Evolutionary conservation across 1,140 invertebrate species (phyloP), one percentile per base, ranked within the genome.

Genomic region (Calephelis nemesis): DNA sequence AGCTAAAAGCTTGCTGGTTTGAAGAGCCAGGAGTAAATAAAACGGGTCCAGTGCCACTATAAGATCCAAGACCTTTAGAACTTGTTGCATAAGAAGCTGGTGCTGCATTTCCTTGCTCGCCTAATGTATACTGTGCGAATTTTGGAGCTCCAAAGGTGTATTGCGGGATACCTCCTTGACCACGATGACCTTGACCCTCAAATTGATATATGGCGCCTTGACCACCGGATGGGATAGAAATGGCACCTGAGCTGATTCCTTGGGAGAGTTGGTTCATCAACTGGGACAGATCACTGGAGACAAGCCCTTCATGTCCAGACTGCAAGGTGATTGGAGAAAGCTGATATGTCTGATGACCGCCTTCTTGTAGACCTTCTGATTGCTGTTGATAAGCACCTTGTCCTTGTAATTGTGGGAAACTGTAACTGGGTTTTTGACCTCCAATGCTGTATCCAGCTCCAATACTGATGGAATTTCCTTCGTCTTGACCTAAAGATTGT

Each of bases 391-490:
- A 79, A 47, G 75, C 66, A 47, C 77, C 81, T 72, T 74, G 69
- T 13, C 69, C 63, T 62, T 79, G 83, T 49, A 45, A 45, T 45
- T 78, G 78, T 49, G 68, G 81, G 58, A 81, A 88, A 63, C 73
- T 82, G 68, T 81, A 89, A 64, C 67, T 79, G 8, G 87, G 87
- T 68, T 88, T 89, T 7, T 79, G 81, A 45, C 87, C 89, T 48
- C 88, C 89, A 30, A 91, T 79, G 67, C 88, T 90, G 72, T 91
- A 91, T 15, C 89, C 89, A 3, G 89, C 89, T 40, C 88, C 88
- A 10, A 91, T 79, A 63, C 87, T 91, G 58, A 91, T 85, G 39
- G 89, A 70, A 58, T 78, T 88, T 7, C 81, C 84, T 47, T 85
- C 88, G 15, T 82, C 83, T 15, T 91, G 87, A 5, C 84, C 76